These are phyloP conservation scores for Tachuris rubrigastra DNA, from an alignment of 2,113 vertebrate species.

Conservation along the genomic window DNA sequence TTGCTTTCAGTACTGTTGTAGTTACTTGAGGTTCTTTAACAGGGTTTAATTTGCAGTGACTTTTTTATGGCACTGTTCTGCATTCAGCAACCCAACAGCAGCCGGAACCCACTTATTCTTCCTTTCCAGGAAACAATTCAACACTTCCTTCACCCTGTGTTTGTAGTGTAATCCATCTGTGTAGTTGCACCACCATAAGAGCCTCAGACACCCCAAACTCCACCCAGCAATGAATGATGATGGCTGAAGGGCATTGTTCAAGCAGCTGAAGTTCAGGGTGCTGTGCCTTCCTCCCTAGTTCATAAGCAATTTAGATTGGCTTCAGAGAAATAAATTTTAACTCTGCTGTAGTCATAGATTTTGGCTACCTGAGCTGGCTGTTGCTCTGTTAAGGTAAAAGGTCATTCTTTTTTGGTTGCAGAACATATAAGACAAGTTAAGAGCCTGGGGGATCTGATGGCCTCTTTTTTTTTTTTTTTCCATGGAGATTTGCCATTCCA, in stretches of 20 bases:
- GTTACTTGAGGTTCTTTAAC: neutral
- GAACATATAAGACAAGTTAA: neutral
- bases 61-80: neutral
- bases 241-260: neutral
- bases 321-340: neutral
- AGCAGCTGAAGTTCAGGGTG: neutral
- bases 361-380: neutral
- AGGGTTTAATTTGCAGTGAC: neutral
- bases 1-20: neutral
- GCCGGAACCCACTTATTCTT: neutral
- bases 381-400: neutral
- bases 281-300: neutral
- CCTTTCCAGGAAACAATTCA: fast-evolving
- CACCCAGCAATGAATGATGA: neutral
- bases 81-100: neutral
- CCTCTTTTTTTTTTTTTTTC: neutral
- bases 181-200: neutral
- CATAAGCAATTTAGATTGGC: neutral
- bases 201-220: neutral
- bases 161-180: neutral
- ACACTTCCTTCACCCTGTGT: neutral
- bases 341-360: neutral
- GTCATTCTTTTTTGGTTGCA: neutral
- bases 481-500: neutral
- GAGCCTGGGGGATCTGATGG: neutral